Conservation (phyloP, 2,113 vertebrate species). For the Potamarius usumacintae region DNA sequence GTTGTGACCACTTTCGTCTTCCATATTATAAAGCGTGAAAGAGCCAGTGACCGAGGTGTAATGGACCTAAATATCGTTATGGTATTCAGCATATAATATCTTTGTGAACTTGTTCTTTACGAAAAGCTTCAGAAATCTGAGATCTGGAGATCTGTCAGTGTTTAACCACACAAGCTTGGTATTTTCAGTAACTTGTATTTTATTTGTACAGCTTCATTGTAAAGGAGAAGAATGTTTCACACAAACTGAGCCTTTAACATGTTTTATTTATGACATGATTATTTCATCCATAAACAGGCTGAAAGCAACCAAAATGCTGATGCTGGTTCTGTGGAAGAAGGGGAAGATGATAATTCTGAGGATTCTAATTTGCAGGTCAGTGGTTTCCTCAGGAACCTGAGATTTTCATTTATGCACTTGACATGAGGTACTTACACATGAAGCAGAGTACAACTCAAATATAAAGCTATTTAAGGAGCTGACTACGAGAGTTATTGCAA, state of each 20-base stretch:
- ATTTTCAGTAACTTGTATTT: not conserved
- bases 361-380: slow-evolving; percentile 86
- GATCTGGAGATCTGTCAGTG: not conserved
- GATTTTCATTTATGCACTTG: not conserved
- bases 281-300: slow-evolving; percentile 72
- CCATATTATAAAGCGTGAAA: not conserved
- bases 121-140: not conserved
- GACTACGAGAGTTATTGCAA: too few relatives aligned
- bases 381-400: not conserved
- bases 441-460: too few relatives aligned
- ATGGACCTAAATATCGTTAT: not conserved
- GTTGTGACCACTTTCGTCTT: not conserved
- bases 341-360: slow-evolving; percentile 78
- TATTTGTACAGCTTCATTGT: not conserved
- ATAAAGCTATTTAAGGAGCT: not conserved
- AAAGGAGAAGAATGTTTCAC: not conserved
- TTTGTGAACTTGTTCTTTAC: not conserved
- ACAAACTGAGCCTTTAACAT: not conserved
- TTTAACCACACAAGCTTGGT: not conserved
- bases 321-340: slow-evolving; percentile 71
- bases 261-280: not conserved
- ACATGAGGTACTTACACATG: not conserved
- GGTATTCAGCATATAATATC: not conserved
- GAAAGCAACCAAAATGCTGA: slow-evolving; percentile 83
- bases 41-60: not conserved